A percentile compares a stretch with the other conserved stretches of the same genome.
Evolutionary conservation across 2,113 vertebrate genomes (phyloP).

Genomic region (Rhadina sibilatrix): DNA sequence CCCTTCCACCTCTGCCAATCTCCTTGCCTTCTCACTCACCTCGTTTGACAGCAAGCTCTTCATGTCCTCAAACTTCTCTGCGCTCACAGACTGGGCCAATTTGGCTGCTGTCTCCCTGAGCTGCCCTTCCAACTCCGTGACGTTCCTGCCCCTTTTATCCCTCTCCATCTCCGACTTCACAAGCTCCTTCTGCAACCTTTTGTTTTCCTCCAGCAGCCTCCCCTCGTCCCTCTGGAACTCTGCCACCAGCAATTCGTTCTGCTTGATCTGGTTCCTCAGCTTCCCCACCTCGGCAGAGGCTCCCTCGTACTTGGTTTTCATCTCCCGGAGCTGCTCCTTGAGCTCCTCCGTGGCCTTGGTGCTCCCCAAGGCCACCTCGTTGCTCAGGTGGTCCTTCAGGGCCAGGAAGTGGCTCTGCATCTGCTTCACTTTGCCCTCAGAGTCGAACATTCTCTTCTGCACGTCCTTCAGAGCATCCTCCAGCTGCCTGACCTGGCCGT

Average conservation of each 20-base stretch:
- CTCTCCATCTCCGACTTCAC: constrained; percentile 70
- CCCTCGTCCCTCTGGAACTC: constrained; percentile 87
- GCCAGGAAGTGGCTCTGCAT: constrained; percentile 94
- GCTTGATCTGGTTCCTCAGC: constrained; percentile 88
- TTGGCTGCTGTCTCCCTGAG: constrained; percentile 73
- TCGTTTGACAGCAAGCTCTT: constrained; percentile 83
- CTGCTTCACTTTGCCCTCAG: constrained; percentile 94
- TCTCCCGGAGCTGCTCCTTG: constrained; percentile 84
- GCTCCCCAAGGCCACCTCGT: constrained; percentile 62
- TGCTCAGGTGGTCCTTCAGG: constrained; percentile 87
- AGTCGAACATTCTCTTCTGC: constrained; percentile 97
- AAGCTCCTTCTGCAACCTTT: constrained; percentile 80
- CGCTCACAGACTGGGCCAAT: constrained; percentile 68
- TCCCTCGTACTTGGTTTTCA: constrained; percentile 90
- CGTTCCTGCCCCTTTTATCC: constrained; percentile 70
- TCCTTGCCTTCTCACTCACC: constrained; percentile 84
- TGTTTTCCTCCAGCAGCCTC: constrained; percentile 80
- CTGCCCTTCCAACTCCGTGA: constrained; percentile 73
- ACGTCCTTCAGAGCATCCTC: constrained; percentile 93
- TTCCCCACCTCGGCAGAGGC: constrained; percentile 90
- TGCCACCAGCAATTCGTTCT: constrained; percentile 86
- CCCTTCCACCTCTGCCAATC: constrained; percentile 77
- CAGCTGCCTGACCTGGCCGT: constrained; percentile 88
- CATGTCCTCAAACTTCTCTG: constrained; percentile 89
- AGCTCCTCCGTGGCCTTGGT: constrained; percentile 80